These are phyloP conservation scores for Peromyscus aztecus DNA, from an alignment of 2,797 vertebrate genomes.

Conservation along the genomic window DNA sequence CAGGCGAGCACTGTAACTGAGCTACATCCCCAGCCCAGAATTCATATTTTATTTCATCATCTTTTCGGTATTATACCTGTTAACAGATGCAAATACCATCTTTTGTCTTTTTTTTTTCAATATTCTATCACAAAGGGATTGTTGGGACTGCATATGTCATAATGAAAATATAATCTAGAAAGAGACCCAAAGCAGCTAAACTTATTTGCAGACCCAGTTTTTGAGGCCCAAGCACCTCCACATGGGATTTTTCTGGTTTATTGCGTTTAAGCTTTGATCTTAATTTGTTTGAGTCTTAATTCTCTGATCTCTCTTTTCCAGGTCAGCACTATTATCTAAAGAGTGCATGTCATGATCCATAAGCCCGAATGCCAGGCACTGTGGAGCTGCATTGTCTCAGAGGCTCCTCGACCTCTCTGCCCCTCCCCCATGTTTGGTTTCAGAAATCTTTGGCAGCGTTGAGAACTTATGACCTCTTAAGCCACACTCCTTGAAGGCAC, in stretches of 20 bases:
- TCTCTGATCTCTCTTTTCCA: background rate
- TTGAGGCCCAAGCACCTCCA: background rate
- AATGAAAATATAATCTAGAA: background rate
- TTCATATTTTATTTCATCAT: background rate
- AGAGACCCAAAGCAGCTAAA: background rate
- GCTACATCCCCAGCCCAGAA: background rate
- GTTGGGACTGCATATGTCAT: background rate
- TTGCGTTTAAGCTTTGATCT: background rate
- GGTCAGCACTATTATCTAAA: background rate
- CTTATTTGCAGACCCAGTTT: background rate
- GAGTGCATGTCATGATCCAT: background rate
- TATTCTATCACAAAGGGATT: background rate
- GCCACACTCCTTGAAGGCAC: background rate
- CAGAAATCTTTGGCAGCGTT: background rate
- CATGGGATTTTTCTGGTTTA: background rate
- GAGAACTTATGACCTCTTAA: background rate
- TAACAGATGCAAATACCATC: background rate
- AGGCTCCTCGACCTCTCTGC: background rate
- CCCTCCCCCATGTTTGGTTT: background rate
- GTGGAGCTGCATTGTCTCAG: background rate
- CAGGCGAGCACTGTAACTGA: background rate
- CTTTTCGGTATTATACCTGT: background rate
- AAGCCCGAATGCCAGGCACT: background rate
- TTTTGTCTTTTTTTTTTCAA: conserved; percentile 3
- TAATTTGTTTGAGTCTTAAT: background rate